These are phyloP conservation scores for Noctua janthe DNA, from an alignment of 2,888 invertebrate genomes.

Conservation along the genomic window DNA sequence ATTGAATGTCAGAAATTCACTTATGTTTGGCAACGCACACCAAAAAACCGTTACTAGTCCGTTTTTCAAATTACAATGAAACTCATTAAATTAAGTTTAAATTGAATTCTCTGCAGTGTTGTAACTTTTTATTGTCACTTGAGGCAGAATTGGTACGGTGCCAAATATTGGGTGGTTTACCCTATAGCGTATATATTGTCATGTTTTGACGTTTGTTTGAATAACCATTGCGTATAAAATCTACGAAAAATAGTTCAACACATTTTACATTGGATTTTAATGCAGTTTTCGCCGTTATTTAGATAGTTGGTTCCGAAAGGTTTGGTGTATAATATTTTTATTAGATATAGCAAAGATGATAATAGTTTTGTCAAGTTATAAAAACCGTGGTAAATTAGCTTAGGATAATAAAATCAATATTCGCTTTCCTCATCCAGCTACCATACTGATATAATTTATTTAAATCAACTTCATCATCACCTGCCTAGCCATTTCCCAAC, in stretches of 20 bases:
- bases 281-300: neutral
- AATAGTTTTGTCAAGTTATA: neutral
- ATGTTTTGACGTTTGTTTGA: constrained; percentile 11
- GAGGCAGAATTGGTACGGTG: constrained; percentile 50
- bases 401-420: too few relatives aligned
- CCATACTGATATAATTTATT: too few relatives aligned
- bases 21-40: constrained; percentile 25
- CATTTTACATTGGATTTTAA: neutral
- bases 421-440: too few relatives aligned
- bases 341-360: too few relatives aligned
- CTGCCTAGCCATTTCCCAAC: too few relatives aligned
- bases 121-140: constrained; percentile 56
- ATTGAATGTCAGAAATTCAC: neutral
- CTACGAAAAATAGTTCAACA: neutral
- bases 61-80: constrained; percentile 48
- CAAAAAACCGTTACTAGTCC: constrained; percentile 34
- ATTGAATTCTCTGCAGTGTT: constrained; percentile 57
- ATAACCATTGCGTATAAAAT: neutral
- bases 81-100: constrained; percentile 54
- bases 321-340: neutral
- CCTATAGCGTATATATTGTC: constrained; percentile 28
- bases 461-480: too few relatives aligned
- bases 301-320: neutral
- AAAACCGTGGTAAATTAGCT: too few relatives aligned
- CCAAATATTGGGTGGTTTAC: constrained; percentile 51